Evolutionary conservation across 2,888 invertebrate genomes (phyloP).

Genomic region (Sphecodes monilicornis): DNA sequence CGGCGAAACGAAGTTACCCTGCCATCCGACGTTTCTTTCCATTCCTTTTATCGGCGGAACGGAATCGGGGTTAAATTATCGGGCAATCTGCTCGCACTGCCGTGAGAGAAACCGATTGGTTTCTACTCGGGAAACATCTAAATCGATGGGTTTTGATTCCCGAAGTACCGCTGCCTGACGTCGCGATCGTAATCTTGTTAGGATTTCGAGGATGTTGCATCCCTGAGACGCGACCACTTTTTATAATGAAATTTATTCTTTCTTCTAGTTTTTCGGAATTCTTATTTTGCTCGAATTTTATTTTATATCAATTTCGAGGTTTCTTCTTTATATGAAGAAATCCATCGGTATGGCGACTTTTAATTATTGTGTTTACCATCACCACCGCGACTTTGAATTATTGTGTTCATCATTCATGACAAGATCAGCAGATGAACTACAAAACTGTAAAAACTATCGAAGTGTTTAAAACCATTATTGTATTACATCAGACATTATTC

Average conservation of each 20-base stretch:
- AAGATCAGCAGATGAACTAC: too few species aligned
- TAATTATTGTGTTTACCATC: too few species aligned
- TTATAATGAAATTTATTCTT: not conserved
- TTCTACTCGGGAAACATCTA: not conserved
- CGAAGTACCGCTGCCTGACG: not conserved
- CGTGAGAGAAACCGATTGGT: not conserved
- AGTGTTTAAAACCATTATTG: too few species aligned
- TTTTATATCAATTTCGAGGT: too few species aligned
- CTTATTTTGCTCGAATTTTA: too few species aligned
- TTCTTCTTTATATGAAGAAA: too few species aligned
- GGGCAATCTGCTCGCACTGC: constrained; percentile 11
- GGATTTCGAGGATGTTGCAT: not conserved
- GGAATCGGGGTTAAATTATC: constrained; percentile 7
- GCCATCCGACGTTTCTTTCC: constrained; percentile 2
- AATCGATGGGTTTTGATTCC: constrained; percentile 1
- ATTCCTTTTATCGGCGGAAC: not conserved
- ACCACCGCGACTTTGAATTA: too few species aligned
- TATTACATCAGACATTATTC: too few species aligned
- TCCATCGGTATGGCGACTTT: too few species aligned
- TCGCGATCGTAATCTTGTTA: not conserved
- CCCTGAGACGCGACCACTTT: not conserved
- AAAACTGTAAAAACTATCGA: too few species aligned
- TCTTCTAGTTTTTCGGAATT: not conserved
- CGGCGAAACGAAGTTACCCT: not conserved
- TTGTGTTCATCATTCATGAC: too few species aligned